These are phyloP conservation scores for Onychostoma macrolepis DNA, from an alignment of 2,113 vertebrate genomes.

Conservation along the genomic window DNA sequence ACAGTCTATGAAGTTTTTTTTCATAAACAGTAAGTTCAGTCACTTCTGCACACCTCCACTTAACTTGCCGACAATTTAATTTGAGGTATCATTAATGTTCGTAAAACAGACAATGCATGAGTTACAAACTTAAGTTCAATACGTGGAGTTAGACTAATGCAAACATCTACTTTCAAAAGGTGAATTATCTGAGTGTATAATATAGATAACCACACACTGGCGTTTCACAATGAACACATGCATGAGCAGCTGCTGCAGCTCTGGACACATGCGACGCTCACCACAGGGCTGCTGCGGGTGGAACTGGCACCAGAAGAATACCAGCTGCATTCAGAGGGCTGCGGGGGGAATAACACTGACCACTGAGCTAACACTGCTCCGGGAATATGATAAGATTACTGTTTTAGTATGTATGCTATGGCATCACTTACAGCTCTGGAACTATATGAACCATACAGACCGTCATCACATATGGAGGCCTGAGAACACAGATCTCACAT, in stretches of 20 bases:
- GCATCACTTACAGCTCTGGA: slow-evolving; percentile 85
- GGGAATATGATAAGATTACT: slow-evolving; percentile 2
- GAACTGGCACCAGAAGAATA: slow-evolving; percentile 88
- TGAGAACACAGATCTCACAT: slow-evolving; percentile 65
- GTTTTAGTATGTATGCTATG: slow-evolving; percentile 26
- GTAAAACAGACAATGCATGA: background rate
- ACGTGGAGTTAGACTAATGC: background rate
- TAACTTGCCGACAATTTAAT: background rate
- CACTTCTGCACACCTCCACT: background rate
- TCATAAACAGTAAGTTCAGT: background rate
- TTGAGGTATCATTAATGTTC: background rate
- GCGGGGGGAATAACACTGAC: slow-evolving; percentile 63
- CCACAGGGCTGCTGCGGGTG: slow-evolving; percentile 88
- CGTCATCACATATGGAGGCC: slow-evolving; percentile 82
- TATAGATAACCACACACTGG: slow-evolving; percentile 17
- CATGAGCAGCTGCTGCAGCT: slow-evolving; percentile 9
- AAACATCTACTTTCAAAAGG: background rate
- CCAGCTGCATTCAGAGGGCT: slow-evolving; percentile 93
- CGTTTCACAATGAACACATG: slow-evolving; percentile 19
- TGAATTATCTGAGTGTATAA: background rate
- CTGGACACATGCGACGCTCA: slow-evolving; percentile 76
- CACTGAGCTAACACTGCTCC: slow-evolving; percentile 59
- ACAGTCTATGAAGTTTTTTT: background rate
- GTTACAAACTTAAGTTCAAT: background rate
- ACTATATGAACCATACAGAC: slow-evolving; percentile 78